Evolutionary conservation across 2,797 vertebrate species (phyloP).

Genomic region (Pteropus rufus): DNA sequence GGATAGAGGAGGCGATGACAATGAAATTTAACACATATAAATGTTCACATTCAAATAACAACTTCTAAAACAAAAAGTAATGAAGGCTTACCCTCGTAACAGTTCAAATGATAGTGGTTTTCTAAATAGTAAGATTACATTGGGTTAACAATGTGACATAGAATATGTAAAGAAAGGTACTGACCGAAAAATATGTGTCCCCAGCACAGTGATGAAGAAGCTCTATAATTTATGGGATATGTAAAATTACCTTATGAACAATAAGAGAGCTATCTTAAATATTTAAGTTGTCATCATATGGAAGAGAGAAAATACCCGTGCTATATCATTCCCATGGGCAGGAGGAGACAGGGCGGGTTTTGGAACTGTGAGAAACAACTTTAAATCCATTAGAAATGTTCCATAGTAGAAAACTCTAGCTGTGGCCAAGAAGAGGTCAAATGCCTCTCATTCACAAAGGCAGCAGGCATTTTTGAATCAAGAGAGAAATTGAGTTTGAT

Average conservation of each 20-base stretch:
- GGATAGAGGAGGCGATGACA: not conserved
- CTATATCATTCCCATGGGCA: not conserved
- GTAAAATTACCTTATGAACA: not conserved
- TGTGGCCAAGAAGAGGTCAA: not conserved
- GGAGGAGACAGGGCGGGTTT: not conserved
- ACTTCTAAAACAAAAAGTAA: not conserved
- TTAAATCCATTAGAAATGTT: not conserved
- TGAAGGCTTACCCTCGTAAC: not conserved
- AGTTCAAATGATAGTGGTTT: not conserved
- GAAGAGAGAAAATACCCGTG: not conserved
- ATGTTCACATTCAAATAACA: not conserved
- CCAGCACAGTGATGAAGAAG: not conserved
- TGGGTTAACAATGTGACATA: not conserved
- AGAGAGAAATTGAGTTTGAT: not conserved
- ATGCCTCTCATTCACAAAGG: not conserved
- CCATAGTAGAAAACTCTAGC: not conserved
- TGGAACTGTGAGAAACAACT: not conserved
- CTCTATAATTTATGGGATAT: not conserved
- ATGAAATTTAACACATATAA: not conserved
- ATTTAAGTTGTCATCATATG: not conserved
- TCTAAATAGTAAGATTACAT: not conserved
- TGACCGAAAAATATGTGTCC: not conserved
- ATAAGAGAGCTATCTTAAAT: not conserved
- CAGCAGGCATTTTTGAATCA: not conserved
- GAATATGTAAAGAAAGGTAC: not conserved